Evolutionary conservation across 2,113 vertebrate species (phyloP), one percentile per base, ranked within the genome.

Genomic region (Vidua macroura): DNA sequence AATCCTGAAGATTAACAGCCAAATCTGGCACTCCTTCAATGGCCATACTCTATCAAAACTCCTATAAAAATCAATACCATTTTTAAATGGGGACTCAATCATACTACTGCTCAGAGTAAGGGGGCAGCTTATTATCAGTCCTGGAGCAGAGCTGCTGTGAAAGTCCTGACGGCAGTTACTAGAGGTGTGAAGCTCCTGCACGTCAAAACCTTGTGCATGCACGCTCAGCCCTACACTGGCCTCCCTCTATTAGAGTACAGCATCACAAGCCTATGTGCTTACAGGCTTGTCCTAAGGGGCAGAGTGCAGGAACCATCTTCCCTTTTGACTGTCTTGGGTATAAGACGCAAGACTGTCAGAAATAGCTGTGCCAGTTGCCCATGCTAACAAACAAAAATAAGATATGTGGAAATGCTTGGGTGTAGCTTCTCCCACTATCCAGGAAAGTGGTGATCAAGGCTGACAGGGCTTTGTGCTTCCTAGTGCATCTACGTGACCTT

Each of bases 1-100:
- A 95, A 74, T 94, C 72, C 76, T 81, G 83, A 95, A 92, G 94
- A 96, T 94, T 94, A 95, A 96, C 74, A 90, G 90, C 79, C 75
- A 66, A 48, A 94, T 77, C 81, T 92, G 85, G 59, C 87, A 86
- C 78, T 58, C 39, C 79, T 91, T 90, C 72, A 90, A 88, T 52
- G 76, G 76, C 75, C 55, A 62, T 76, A 48, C 41, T 85, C 74
- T 85, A 76, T 95, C 84, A 93, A 93, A 92, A 17, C 33, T 85
- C 67, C 72, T n/a, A 76, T 77, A 67, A 82, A 95, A 97, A 95
- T 95, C 94, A 96, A 91, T 94, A 91, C 13, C 0, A 2, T 51
- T 95, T 96, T 94, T 15, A 74, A 85, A 89, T 44, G 63, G 79
- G 30, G 75, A 83, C 55, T 96, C 91, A 85, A 80, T 86, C 91